Evolutionary conservation across 2,888 invertebrate species (phyloP).

Genomic region (Drosophila basisetae): DNA sequence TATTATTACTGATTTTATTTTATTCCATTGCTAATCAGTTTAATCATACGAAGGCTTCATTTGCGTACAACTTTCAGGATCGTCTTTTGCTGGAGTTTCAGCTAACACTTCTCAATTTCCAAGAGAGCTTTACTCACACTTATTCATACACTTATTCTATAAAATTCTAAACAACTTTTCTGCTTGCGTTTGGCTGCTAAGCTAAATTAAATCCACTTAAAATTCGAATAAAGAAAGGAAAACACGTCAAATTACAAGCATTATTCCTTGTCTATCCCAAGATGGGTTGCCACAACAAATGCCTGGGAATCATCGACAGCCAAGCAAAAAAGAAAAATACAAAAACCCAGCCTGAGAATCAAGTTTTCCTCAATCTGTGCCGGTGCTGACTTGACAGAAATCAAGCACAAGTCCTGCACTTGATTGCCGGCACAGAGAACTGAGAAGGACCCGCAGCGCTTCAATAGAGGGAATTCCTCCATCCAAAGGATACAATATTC

Average conservation of each 20-base stretch:
- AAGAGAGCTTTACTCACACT: background rate
- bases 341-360: slow-evolving; percentile 47
- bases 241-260: slow-evolving; percentile 57
- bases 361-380: slow-evolving; percentile 52
- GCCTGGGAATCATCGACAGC: slow-evolving; percentile 55
- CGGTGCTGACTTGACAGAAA: slow-evolving; percentile 70
- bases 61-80: background rate
- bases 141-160: background rate
- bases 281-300: slow-evolving; percentile 15
- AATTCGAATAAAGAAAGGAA: slow-evolving; percentile 32
- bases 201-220: slow-evolving; percentile 53
- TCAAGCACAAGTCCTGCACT: slow-evolving; percentile 64
- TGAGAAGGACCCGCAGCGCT: slow-evolving; percentile 40
- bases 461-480: slow-evolving; percentile 14
- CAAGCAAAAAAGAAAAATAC: background rate
- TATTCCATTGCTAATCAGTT: no score
- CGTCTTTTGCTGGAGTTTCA: background rate
- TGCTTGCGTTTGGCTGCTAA: background rate
- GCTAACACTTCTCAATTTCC: background rate
- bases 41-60: background rate
- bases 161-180: background rate
- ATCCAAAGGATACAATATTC: slow-evolving; percentile 30
- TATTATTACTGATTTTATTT: background rate
- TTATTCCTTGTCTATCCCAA: slow-evolving; percentile 32
- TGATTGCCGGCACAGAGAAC: slow-evolving; percentile 41